Conservation (phyloP, 2,113 vertebrate species). For the Salminus brasiliensis region DNA sequence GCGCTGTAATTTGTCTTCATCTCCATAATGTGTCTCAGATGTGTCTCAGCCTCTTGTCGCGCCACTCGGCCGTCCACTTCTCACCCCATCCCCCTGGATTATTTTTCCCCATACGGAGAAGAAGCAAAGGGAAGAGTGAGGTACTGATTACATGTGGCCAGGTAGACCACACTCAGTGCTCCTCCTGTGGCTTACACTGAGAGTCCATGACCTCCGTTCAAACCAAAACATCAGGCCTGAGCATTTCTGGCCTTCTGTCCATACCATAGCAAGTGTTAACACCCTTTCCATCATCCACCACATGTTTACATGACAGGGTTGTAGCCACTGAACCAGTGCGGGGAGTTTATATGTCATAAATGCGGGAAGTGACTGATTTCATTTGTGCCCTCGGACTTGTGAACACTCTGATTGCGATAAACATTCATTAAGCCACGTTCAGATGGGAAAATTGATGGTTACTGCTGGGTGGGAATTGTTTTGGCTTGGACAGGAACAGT, state of each 20-base stretch:
- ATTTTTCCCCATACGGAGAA: background rate
- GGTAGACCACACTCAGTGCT: constrained; percentile 25
- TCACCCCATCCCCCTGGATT: background rate
- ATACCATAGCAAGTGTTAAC: constrained; percentile 56
- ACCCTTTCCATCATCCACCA: constrained; percentile 69
- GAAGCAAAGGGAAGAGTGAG: background rate
- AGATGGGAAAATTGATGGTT: background rate
- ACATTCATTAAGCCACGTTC: background rate
- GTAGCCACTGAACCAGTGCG: constrained; percentile 63
- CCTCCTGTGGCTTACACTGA: constrained; percentile 20
- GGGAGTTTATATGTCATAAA: constrained; percentile 63
- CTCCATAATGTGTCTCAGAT: constrained; percentile 17
- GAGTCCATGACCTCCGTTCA: constrained; percentile 36
- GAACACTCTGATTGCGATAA: constrained; percentile 32
- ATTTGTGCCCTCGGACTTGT: constrained; percentile 50
- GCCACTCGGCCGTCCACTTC: background rate
- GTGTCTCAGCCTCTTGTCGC: background rate
- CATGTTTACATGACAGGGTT: constrained; percentile 68
- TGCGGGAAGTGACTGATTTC: constrained; percentile 56
- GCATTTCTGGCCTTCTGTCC: constrained; percentile 33
- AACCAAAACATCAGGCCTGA: constrained; percentile 44
- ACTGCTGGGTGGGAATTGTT: background rate
- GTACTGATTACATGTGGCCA: background rate
- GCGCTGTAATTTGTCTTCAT: background rate
- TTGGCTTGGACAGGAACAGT: background rate